Conservation (phyloP, 2,888 invertebrate genomes). For the Meghimatium bilineatum region DNA sequence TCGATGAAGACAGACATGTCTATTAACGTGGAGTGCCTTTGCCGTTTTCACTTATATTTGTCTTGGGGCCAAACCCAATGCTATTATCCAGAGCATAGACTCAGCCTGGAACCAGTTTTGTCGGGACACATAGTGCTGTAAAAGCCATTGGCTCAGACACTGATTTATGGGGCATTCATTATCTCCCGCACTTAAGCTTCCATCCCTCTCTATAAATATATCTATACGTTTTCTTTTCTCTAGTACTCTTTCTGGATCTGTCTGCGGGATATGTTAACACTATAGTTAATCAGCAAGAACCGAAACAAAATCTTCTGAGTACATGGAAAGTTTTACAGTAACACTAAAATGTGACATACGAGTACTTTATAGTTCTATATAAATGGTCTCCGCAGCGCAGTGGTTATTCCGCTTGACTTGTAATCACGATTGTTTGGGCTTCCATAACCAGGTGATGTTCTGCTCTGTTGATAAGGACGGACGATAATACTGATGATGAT, state of each 20-base stretch:
- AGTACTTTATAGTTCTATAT: no score
- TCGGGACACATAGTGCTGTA: background rate
- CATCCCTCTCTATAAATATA: background rate
- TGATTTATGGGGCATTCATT: background rate
- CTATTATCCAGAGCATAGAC: background rate
- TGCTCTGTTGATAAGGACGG: no score
- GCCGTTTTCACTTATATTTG: background rate
- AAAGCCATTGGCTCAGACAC: background rate
- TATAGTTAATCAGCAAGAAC: no score
- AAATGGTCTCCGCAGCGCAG: no score
- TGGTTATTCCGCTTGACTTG: no score
- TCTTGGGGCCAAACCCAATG: background rate
- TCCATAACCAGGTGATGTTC: no score
- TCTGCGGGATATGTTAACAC: background rate
- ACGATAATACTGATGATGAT: no score
- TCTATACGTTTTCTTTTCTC: constrained; percentile 24
- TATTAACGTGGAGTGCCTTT: background rate
- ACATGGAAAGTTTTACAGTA: no score
- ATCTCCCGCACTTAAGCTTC: background rate
- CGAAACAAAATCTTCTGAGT: no score
- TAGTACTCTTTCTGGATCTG: constrained; percentile 16
- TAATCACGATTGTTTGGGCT: no score
- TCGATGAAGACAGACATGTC: background rate
- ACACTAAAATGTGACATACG: no score
- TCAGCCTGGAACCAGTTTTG: background rate